Evolutionary conservation across 1,140 invertebrate species (phyloP).

Genomic region (Trachelipus rathkii): DNA sequence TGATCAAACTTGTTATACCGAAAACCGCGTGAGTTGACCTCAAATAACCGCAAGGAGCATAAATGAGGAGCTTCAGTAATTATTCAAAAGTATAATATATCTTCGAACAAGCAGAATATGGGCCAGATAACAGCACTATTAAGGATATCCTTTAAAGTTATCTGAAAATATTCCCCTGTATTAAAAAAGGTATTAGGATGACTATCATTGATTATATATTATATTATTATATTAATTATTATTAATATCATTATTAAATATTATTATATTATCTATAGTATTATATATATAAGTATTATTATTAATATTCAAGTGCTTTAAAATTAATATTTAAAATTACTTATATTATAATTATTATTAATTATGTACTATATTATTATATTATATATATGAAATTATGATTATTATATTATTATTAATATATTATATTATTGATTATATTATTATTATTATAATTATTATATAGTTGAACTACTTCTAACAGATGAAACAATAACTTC

Average conservation of each 20-base stretch:
- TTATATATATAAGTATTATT: not conserved
- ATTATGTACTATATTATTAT: conserved; percentile 8
- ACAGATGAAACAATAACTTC: not conserved
- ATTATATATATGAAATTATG: not conserved
- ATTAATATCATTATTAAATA: not conserved
- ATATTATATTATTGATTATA: conserved; percentile 1
- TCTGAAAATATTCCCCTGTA: conserved; percentile 55
- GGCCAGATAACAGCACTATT: conserved; percentile 75
- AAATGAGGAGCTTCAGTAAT: conserved; percentile 57
- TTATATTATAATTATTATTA: not conserved
- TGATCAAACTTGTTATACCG: conserved; percentile 38
- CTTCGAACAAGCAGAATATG: conserved; percentile 76
- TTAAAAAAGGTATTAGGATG: conserved; percentile 39
- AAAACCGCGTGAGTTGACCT: conserved; percentile 45
- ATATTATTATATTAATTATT: not conserved
- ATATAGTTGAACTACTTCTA: not conserved
- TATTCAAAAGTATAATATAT: conserved; percentile 95
- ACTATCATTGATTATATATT: conserved; percentile 1
- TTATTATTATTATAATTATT: conserved; percentile 1
- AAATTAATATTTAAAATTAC: not conserved
- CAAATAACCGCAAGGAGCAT: conserved; percentile 36
- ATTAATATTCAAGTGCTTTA: no score
- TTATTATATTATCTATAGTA: no score
- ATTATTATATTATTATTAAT: conserved; percentile 11
- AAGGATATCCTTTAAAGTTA: conserved; percentile 72